Conservation (phyloP, 64 coral and sea anemone genomes). For the Pachyseris speciosa region DNA sequence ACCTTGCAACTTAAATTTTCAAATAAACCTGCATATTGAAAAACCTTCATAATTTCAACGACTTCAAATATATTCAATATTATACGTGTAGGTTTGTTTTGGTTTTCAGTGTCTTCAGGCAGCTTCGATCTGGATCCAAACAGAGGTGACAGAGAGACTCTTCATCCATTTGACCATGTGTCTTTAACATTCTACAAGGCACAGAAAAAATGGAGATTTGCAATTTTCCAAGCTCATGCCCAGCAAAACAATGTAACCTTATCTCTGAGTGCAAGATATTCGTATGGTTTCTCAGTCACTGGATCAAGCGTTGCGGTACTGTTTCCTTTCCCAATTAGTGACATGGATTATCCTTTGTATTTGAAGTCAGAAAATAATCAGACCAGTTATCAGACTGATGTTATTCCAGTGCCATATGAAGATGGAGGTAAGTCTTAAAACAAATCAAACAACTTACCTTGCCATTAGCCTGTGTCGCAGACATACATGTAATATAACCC, state of each 20-base stretch:
- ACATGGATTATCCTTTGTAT: slow-evolving; percentile 10
- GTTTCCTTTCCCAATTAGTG: slow-evolving; percentile 6
- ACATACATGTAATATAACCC: too few relatives aligned
- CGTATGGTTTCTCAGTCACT: slow-evolving; percentile 52
- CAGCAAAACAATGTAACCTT: slow-evolving; percentile 62
- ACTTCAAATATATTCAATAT: background rate
- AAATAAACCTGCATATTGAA: too few relatives aligned
- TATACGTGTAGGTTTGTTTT: background rate
- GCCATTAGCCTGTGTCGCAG: too few relatives aligned
- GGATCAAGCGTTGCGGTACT: slow-evolving; percentile 70
- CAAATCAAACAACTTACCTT: background rate
- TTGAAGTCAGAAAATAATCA: slow-evolving; percentile 46
- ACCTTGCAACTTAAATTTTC: too few relatives aligned
- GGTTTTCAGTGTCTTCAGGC: background rate
- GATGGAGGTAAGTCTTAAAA: slow-evolving; percentile 34
- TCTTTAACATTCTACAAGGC: slow-evolving; percentile 5
- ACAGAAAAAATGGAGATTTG: slow-evolving; percentile 52
- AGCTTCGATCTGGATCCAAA: slow-evolving; percentile 51
- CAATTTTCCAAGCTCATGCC: slow-evolving; percentile 88
- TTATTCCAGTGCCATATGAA: slow-evolving; percentile 51
- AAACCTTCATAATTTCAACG: too few relatives aligned
- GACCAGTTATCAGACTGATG: slow-evolving; percentile 14
- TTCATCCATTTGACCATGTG: slow-evolving; percentile 8
- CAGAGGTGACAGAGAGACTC: slow-evolving; percentile 31
- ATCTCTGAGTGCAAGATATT: slow-evolving; percentile 20